Conservation (phyloP, 2,113 vertebrate genomes). For the Dascyllus trimaculatus region DNA sequence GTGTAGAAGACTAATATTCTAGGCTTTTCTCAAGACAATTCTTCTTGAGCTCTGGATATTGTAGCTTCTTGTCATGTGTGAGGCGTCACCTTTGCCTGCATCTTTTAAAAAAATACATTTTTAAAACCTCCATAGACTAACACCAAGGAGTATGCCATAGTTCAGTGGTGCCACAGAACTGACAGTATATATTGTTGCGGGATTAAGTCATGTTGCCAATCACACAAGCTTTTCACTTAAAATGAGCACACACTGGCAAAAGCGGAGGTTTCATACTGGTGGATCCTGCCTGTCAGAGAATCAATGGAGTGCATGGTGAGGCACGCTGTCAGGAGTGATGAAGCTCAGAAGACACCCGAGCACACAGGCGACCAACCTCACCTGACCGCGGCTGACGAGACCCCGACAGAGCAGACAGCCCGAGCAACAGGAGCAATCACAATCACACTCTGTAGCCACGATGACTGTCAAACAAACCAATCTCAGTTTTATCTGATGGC, state of each 20-base stretch:
- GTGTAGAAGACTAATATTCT: neutral
- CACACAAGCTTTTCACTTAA: conserved; percentile 33
- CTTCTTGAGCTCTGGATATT: neutral
- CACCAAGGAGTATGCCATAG: conserved; percentile 17
- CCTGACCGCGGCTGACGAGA: conserved; percentile 67
- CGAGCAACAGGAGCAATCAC: conserved; percentile 52
- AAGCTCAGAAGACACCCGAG: conserved; percentile 63
- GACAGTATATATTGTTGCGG: conserved; percentile 7
- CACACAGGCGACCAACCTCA: conserved; percentile 56
- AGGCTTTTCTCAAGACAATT: neutral
- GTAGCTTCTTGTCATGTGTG: neutral
- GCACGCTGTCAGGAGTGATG: conserved; percentile 73
- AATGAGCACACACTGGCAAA: neutral
- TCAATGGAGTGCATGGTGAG: conserved; percentile 67
- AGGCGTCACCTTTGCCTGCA: neutral
- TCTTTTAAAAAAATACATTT: neutral
- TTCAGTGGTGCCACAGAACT: conserved; percentile 34
- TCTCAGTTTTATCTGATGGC: conserved; percentile 6
- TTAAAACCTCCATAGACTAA: conserved; percentile 2
- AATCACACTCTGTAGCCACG: conserved; percentile 44
- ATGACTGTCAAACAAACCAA: conserved; percentile 30
- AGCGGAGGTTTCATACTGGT: conserved; percentile 30
- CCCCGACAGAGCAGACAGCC: conserved; percentile 59
- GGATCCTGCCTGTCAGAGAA: conserved; percentile 75
- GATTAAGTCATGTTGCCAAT: conserved; percentile 28